Percentiles rank a stretch among this genome's conserved stretches.
These are phyloP conservation scores for Psittacula cyanocephala DNA, from an alignment of 2,113 vertebrate species.

Conservation along the genomic window DNA sequence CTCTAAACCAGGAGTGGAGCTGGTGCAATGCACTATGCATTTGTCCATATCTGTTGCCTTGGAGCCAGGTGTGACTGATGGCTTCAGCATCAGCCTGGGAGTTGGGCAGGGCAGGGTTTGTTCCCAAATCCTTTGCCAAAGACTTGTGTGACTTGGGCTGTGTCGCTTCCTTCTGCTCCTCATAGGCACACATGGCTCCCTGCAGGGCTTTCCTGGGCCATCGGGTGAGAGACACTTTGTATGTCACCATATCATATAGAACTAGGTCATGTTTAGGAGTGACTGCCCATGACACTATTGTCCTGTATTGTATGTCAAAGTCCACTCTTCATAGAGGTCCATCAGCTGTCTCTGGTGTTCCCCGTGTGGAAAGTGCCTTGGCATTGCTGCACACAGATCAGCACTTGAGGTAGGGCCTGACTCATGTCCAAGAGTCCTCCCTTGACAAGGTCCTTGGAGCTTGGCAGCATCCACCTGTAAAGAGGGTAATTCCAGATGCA, in stretches of 20 bases:
- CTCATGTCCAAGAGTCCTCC: neutral
- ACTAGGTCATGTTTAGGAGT: neutral
- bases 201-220: neutral
- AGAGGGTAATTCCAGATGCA: neutral
- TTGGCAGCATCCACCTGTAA: neutral
- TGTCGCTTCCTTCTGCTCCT: fast-evolving
- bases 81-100: neutral
- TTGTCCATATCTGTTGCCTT: neutral
- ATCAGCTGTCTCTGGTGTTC: neutral
- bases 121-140: neutral
- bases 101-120: neutral
- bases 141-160: neutral
- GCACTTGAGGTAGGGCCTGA: neutral
- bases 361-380: neutral
- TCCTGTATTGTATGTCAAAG: neutral
- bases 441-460: neutral
- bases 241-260: neutral
- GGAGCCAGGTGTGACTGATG: neutral
- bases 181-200: neutral
- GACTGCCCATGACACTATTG: neutral
- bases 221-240: neutral
- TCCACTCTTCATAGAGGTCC: fast-evolving
- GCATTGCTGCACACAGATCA: neutral
- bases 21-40: neutral
- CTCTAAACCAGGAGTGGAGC: neutral